Conservation (phyloP, 2,797 vertebrate genomes). For the Poeciliopsis paucimaculata region DNA sequence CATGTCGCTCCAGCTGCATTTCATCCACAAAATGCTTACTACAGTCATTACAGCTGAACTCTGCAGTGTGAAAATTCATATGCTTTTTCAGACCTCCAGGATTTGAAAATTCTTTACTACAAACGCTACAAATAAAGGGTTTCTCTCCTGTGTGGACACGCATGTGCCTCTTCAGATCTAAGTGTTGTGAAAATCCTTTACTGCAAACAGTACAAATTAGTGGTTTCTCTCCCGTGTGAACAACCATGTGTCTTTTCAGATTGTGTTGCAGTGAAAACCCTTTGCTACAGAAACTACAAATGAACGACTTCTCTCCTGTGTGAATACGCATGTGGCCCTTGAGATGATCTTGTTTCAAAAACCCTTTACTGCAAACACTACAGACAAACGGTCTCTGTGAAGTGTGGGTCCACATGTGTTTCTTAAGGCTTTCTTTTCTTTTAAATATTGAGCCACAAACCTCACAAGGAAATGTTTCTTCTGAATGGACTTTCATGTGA, state of each 20-base stretch:
- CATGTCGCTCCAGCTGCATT: slow-evolving; percentile 1
- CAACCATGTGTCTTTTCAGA: slow-evolving; percentile 8
- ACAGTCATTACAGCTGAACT: background rate
- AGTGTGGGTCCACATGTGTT: slow-evolving; percentile 6
- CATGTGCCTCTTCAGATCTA: slow-evolving; percentile 13
- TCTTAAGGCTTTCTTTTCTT: slow-evolving; percentile 10
- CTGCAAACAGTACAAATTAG: background rate
- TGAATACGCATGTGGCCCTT: slow-evolving; percentile 5
- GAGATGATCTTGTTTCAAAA: background rate
- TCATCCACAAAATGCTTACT: slow-evolving; percentile 5
- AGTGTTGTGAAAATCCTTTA: slow-evolving; percentile 4
- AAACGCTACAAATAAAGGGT: slow-evolving; percentile 2
- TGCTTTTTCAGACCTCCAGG: slow-evolving; percentile 5
- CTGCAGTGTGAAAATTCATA: slow-evolving; percentile 6
- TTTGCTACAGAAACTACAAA: slow-evolving; percentile 2
- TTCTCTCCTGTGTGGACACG: slow-evolving; percentile 9
- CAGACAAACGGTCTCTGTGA: slow-evolving; percentile 8
- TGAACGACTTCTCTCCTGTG: slow-evolving; percentile 12
- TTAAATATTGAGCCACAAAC: background rate
- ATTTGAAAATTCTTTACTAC: slow-evolving; percentile 2
- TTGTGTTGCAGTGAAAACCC: background rate
- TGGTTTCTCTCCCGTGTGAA: slow-evolving; percentile 10
- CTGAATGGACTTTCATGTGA: slow-evolving; percentile 10
- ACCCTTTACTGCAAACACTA: slow-evolving; percentile 1
- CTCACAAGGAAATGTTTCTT: slow-evolving; percentile 3